Base-by-base conservation (phyloP, 2,113 vertebrate genomes). In the Calypte anna region DNA sequence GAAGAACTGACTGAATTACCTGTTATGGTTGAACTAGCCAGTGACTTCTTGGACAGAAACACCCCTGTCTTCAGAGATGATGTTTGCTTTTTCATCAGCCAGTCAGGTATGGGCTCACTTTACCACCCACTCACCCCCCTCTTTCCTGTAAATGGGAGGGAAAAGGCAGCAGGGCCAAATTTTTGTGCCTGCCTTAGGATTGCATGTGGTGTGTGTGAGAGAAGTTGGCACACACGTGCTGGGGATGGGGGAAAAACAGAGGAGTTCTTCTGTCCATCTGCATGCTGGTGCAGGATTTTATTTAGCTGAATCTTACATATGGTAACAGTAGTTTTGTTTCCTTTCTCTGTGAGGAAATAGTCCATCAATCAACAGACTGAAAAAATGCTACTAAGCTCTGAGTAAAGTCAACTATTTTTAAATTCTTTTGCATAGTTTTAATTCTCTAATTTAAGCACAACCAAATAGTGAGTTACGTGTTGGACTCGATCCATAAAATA, bases 81-180 rank as follows among this genome's bases (percentile, higher is more conserved):
- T 4, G 99, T 99, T 86, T 99, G 99, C 97, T 99, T 99, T 96
- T 99, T 99, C 96, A 99, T 99, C 97, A 99, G 99, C 98, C 99
- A 99, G 86, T 99, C 99, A 98, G 99, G 99, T 99, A 93, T 1
- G 85, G 22, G 16, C 64, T 44, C 2, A 6, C n/a, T 21, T 46
- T 25, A 10, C 25, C 54, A 12, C 62, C 51, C 54, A 3, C 44
- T 36, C 18, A 0, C 43, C 76, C 24, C 33, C 53, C 22, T 77
- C 46, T 64, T 43, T 40, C 86, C 82, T 81, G 50, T 10, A 13
- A 12, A 2, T 1, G 50, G 81, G 20, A 53, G 76, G 43, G 27
- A 28, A 7, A 5, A 38, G 43, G 28, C 73, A 51, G 33, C 3
- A 15, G 82, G 59, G 59, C 54, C 75, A 20, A 5, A 3, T 9